Conservation (phyloP, 1,140 invertebrate species). For the Drosophila lowei region DNA sequence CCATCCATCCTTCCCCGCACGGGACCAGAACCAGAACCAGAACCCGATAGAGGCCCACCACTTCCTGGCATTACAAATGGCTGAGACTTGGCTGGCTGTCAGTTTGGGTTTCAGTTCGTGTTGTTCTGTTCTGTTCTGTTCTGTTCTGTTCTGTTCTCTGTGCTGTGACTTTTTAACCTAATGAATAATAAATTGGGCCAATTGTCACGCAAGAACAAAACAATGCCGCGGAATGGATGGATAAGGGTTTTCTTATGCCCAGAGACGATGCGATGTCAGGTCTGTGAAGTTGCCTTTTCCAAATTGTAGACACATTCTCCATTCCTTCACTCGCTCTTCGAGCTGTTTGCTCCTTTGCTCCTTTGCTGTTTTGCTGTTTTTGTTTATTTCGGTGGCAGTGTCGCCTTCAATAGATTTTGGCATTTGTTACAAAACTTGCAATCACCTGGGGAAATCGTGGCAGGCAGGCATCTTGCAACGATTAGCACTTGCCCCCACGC, state of each 20-base stretch:
- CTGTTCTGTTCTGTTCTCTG: not conserved
- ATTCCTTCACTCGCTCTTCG: conserved; percentile 31
- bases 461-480: conserved; percentile 44
- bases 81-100: conserved; percentile 72
- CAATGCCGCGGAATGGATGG: conserved; percentile 64
- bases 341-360: conserved; percentile 45
- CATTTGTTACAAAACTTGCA: conserved; percentile 70
- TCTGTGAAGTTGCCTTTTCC: conserved; percentile 59
- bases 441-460: conserved; percentile 72
- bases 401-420: conserved; percentile 74
- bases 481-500: conserved; percentile 44
- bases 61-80: conserved; percentile 60
- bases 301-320: conserved; percentile 62
- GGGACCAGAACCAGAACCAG: no score
- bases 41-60: conserved; percentile 16
- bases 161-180: conserved; percentile 78
- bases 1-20: not conserved
- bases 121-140: conserved; percentile 44
- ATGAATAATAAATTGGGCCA: conserved; percentile 79
- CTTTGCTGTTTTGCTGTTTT: conserved; percentile 2
- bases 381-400: conserved; percentile 50
- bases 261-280: conserved; percentile 34
- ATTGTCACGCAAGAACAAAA: conserved; percentile 81
- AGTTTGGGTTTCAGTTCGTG: conserved; percentile 50
- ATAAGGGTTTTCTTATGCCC: conserved; percentile 50